Percentiles rank a stretch among this genome's conserved stretches.
phyloP scores from a whole-genome alignment of 2,888 invertebrate species.

The Galerucella nymphaeae region DNA sequence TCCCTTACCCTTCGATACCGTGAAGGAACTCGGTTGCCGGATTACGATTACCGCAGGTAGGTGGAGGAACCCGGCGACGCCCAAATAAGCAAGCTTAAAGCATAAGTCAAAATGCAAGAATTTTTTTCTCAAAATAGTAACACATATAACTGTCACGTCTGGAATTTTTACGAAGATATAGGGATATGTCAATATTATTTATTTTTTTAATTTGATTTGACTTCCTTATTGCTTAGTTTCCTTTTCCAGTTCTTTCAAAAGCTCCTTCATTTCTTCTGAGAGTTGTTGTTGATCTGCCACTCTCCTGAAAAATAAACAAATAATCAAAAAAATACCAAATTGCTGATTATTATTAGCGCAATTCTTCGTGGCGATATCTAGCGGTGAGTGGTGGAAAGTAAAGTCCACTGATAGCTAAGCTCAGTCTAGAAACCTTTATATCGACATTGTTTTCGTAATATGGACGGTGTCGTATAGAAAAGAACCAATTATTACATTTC shows the following conservation, averaged over 20 bases:
- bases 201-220: slow-evolving; percentile 48
- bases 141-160: slow-evolving; percentile 33
- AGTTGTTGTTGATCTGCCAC: slow-evolving; percentile 62
- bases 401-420: too few species aligned
- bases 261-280: slow-evolving; percentile 64
- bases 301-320: slow-evolving; percentile 53
- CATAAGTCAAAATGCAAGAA: slow-evolving; percentile 25
- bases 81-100: slow-evolving; percentile 40
- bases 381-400: too few species aligned
- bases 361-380: too few species aligned
- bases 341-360: too few species aligned
- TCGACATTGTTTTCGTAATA: too few species aligned
- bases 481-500: too few species aligned
- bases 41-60: too few species aligned
- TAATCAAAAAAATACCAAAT: not conserved
- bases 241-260: slow-evolving; percentile 62
- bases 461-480: too few species aligned
- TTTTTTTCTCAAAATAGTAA: slow-evolving; percentile 28
- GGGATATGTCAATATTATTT: slow-evolving; percentile 47
- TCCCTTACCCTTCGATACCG: too few species aligned
- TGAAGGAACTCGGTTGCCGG: too few species aligned
- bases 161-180: slow-evolving; percentile 44
- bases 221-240: slow-evolving; percentile 62
- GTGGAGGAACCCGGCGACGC: too few species aligned
- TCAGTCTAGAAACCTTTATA: too few species aligned